phyloP scores from a whole-genome alignment of 37 sponge, comb jelly and placozoan species.

The Geodia barretti region DNA sequence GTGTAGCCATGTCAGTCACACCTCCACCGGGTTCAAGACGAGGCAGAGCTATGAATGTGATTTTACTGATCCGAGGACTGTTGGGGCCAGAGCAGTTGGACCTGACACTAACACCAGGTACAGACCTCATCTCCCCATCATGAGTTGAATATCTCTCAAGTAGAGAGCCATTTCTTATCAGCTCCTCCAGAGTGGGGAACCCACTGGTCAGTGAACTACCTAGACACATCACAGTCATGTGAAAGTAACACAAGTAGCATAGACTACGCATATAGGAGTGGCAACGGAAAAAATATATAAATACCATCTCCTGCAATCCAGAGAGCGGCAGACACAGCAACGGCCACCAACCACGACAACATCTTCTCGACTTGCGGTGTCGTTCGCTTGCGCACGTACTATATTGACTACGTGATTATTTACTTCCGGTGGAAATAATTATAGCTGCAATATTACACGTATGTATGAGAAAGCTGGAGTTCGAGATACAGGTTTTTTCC shows the following conservation, averaged over 20 bases:
- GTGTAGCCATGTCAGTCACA: too few species aligned
- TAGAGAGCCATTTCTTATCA: neutral
- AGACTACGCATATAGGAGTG: neutral
- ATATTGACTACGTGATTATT: neutral
- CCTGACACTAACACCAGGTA: neutral
- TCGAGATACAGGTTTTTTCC: constrained; percentile 20
- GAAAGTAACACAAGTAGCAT: neutral
- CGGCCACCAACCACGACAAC: neutral
- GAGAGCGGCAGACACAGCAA: neutral
- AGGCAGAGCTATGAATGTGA: neutral
- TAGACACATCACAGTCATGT: neutral
- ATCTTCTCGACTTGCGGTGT: too few species aligned
- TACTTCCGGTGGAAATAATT: neutral
- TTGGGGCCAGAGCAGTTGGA: too few species aligned
- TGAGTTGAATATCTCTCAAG: neutral
- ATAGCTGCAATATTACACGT: too few species aligned
- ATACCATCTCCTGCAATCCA: neutral
- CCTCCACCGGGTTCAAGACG: neutral
- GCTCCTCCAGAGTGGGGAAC: neutral
- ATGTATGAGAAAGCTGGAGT: too few species aligned
- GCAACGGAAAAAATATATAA: too few species aligned
- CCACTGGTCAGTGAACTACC: neutral
- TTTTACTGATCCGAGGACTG: neutral
- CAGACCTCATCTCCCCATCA: neutral
- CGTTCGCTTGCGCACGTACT: too few species aligned